Evolutionary conservation across 2,113 vertebrate genomes (phyloP), one percentile per base, ranked within the genome.

Genomic region (Xyliphius kryptos): DNA sequence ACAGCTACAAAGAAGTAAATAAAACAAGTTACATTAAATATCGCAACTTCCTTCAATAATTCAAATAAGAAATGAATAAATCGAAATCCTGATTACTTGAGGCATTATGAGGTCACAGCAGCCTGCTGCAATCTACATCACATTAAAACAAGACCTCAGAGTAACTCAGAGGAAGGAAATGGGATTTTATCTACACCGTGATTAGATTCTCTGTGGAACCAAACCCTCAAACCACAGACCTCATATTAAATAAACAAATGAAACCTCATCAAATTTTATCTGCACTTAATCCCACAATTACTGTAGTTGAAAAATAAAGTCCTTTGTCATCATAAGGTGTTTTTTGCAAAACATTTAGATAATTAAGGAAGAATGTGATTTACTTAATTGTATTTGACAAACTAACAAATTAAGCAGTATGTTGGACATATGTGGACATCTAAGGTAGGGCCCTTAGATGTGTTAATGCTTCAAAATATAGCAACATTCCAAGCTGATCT

Each of bases 81-180:
- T 1, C 16, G 55, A 6, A 6, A 21, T 50, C 32, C 20, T 36
- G 53, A 41, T 49, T 49, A 11, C 15, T 51, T 19, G 17, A 38
- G 22, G 56, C 37, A 26, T 51, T 17, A 50, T 32, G 36, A 69
- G 38, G 44, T 58, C 54, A 60, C 19, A 36, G 10, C 5, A 9
- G 44, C 14, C 37, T 9, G 20, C 19, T 55, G 14, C 41, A 44
- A 51, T 57, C 47, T 46, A 40, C 41, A 15, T 53, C 54, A 56
- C 37, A 44, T 46, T 19, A 50, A 62, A 56, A 56, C 58, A 67
- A 14, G 2, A 36, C 36, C 36, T 63, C 20, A 41, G n/a, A 50
- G 48, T 43, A 49, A 54, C 19, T 12, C 9, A n/a, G 26, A 32
- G 40, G 10, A 15, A 47, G 19, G 20, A 36, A 37, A 32, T 38